Base-by-base conservation (phyloP, 2,888 invertebrate genomes). In the Hylaea fasciaria region DNA sequence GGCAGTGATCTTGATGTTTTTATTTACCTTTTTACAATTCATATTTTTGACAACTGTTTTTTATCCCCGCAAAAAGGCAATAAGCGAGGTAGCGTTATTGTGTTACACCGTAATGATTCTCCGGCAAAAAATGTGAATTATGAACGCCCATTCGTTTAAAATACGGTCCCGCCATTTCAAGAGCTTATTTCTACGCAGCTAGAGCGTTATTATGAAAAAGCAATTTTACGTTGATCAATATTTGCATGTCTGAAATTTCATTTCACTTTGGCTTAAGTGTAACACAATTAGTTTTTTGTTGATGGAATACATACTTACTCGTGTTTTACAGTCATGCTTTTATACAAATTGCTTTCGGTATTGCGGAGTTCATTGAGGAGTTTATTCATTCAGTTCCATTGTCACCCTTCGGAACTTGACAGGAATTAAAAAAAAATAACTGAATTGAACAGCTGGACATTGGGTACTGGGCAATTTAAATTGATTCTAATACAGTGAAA, bases 1-100 rank as follows among this genome's bases (percentile, higher is more conserved):
- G 89, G 77, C 86, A 88, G 76, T 89, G 91, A 88, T 90, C 91
- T 91, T 91, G 89, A 81, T 82, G 76, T 78, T 82, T 86, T 85
- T 81, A 71, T 55, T 53, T 52, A 64, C 66, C 50, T 78, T 82
- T 80, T 82, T 82, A 74, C 70, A 62, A 64, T 57, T 58, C 65
- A 59, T 62, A 73, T 77, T 77, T n/a, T 78, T 80, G 80, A 79
- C 82, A 77, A 76, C 72, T 68, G 74, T 66, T 79, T 79, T 79
- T 81, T 76, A 68, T 73, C 57, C 66, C 65, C 58, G 66, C 61
- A 81, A 82, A 82, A 82, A 73, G 60, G 68, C 70, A 74, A 73
- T 78, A 77, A 80, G 72, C 74, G 71, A 76, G 73, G 76, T 77
- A 76, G 71, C 77, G 74, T 76, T 80, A 77, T 79, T 80, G 71